Base-by-base conservation (phyloP, 2,888 invertebrate species). In the Diloba caeruleocephala region DNA sequence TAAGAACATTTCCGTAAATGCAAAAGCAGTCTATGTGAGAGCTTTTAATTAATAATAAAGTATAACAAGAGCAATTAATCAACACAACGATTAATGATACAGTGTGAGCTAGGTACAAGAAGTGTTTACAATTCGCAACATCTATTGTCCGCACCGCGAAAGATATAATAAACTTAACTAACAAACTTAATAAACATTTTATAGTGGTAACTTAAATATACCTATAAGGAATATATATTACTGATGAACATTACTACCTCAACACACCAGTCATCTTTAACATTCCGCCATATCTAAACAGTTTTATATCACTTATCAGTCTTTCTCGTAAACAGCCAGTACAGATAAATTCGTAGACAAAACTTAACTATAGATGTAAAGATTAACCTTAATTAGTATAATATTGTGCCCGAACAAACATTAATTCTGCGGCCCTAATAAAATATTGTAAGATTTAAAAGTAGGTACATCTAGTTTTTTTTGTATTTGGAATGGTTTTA, bases 251-350 rank as follows among this genome's bases (percentile, higher is more conserved):
- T 56, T 31, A 33, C 41, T 37, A 26, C 38, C 10, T 41, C 46
- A 38, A 23, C 34, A 13, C 34, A 51, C 36, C 25, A 46, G 37
- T 36, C 26, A 57, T 21, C 42, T 54, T 59, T 54, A 56, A 55
- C 59, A 49, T 48, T 49, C 3, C 26, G 31, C 36, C 48, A 45
- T 49, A 63, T 42, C 44, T 38, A 34, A 58, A 55, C 66, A 61
- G 56, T 72, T 69, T 53, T 61, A 64, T 60, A 65, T 51, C 23
- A 56, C 57, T 48, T 62, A 69, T 71, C 76, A 77, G 77, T 77
- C 75, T 77, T 76, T 59, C 60, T 56, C 46, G 13, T 36, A 37
- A 72, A 74, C 74, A 74, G 74, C 69, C 71, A 63, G 48, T 55
- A 39, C 34, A 48, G 17, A 43, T 60, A 72, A 67, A 68, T 65